Base-by-base conservation (phyloP, 2,888 invertebrate species). In the Agonopterix subpropinquella region DNA sequence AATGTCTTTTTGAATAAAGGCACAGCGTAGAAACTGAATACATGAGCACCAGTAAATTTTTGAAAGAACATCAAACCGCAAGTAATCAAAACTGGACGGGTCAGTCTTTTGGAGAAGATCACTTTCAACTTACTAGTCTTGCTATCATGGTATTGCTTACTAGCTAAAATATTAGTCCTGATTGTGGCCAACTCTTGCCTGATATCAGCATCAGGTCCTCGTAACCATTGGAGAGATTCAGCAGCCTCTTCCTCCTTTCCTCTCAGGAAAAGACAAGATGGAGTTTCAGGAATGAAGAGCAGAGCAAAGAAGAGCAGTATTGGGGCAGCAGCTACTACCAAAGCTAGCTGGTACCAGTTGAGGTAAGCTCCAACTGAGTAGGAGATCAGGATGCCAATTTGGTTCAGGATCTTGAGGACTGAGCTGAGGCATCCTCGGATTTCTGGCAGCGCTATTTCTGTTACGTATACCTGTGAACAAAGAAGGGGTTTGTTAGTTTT, bases 41-140 rank as follows among this genome's bases (percentile, higher is more conserved):
- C 92, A 64, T 95, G 94, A 0, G 94, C 95, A 41, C 95, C 96
- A 53, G 93, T 93, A 65, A 93, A 93, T 50, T 95, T 91, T 69
- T 96, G 96, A 74, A 97, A 96, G 77, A 96, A 92, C 96, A 96
- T 96, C 50, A 97, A 84, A 1, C 94, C 94, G 67, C 96, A 94
- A 0, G 95, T 94, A 47, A 96, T 94, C 47, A 94, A 80, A 13
- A 95, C 92, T 9, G 97, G 96, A 59, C 92, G 91, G 0, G 83
- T 84, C 47, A 90, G 60, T 8, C 89, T 67, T 55, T 85, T 83
- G 0, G 89, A 89, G 4, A 86, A 59, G 0, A 89, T 57, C 0
- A 73, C 76, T 49, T 82, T 83, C 0, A 84, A 53, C 47, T 78
- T 83, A 7, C 82, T 78, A 0, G 77, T 67, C 11, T 75, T 67